Conservation (phyloP, 2,888 invertebrate genomes). For the Micoletzkya japonica region DNA sequence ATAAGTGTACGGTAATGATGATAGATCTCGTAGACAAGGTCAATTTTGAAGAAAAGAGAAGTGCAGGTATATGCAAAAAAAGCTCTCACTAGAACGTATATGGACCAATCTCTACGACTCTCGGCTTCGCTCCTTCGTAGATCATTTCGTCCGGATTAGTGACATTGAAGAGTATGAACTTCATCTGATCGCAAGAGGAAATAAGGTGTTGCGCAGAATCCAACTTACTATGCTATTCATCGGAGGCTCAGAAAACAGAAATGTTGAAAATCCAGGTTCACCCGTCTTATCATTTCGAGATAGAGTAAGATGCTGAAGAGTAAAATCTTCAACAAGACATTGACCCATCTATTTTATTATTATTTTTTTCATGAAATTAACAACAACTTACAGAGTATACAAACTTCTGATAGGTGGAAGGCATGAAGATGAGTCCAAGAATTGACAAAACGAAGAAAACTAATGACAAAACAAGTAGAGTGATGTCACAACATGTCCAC, state of each 20-base stretch:
- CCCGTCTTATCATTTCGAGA: conserved; percentile 3
- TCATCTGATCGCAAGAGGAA: conserved; percentile 9
- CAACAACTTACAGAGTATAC: conserved; percentile 3
- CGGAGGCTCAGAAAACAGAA: conserved; percentile 8
- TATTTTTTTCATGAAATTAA: background rate
- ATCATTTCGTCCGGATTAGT: conserved; percentile 50
- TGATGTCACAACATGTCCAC: background rate
- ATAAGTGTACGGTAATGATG: too few species aligned
- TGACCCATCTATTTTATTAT: background rate
- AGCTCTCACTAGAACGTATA: conserved; percentile 22
- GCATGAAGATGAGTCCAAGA: conserved; percentile 8
- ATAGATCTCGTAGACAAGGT: too few species aligned
- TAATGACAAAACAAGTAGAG: background rate
- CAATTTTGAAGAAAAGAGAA: background rate
- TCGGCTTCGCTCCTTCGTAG: conserved; percentile 37
- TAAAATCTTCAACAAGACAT: background rate
- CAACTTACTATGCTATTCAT: conserved; percentile 5
- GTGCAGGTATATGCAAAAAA: too few species aligned
- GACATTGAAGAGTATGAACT: conserved; percentile 55
- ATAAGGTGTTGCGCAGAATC: background rate
- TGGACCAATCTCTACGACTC: conserved; percentile 30
- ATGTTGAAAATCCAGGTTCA: background rate
- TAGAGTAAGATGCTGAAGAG: background rate
- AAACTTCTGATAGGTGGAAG: conserved; percentile 1
- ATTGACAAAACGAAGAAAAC: background rate